These are phyloP conservation scores for Anthopleura sola DNA, from an alignment of 64 coral and sea anemone species.

Conservation along the genomic window DNA sequence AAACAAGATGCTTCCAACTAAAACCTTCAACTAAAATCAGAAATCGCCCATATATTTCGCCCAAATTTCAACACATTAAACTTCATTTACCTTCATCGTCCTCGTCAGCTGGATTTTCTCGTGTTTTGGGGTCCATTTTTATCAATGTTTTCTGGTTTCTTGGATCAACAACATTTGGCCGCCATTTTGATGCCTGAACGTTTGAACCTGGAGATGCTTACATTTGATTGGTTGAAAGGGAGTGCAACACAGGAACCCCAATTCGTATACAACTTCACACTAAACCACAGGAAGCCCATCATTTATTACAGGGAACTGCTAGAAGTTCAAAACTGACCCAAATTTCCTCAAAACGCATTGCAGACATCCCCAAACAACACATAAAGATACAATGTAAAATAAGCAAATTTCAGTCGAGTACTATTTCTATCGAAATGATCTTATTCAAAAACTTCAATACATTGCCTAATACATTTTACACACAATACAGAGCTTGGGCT, in stretches of 20 bases:
- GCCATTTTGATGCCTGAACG: slow-evolving; percentile 5
- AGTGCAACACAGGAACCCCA: slow-evolving; percentile 9
- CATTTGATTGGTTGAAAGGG: neutral
- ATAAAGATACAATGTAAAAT: no score
- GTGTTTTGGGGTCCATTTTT: neutral
- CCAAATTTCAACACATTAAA: neutral
- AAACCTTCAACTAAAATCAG: neutral
- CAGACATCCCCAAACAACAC: no score
- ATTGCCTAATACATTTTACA: no score
- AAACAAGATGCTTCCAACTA: neutral
- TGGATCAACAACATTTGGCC: slow-evolving; percentile 5
- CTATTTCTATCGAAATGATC: no score
- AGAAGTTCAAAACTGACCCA: no score
- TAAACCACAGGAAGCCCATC: no score
- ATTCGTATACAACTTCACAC: no score
- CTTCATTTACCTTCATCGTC: neutral
- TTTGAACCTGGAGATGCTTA: neutral
- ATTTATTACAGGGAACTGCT: no score
- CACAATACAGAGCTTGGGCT: no score
- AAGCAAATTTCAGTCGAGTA: no score
- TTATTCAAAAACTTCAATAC: no score
- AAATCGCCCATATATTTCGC: neutral
- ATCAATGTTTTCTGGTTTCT: neutral
- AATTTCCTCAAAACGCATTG: no score
- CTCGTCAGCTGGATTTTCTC: neutral